Conservation (phyloP, 2,888 invertebrate genomes). For the Slavum lentiscoides region DNA sequence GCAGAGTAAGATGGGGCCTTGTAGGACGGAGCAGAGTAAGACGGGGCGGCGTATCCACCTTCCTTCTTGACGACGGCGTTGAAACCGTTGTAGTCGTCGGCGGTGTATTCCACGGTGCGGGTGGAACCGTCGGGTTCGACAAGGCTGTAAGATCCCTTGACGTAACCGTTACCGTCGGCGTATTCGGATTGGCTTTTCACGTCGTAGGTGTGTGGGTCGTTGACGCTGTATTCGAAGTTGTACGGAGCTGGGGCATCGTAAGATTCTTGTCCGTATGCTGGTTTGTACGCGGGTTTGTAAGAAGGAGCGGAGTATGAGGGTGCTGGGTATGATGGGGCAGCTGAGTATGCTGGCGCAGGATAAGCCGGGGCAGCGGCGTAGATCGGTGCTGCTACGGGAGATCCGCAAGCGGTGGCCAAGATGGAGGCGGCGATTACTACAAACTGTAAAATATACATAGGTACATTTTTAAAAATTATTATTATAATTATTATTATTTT, state of each 20-base stretch:
- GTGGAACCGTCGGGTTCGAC: constrained; percentile 65
- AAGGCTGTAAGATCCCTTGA: constrained; percentile 64
- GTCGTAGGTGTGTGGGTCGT: constrained; percentile 65
- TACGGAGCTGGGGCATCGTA: constrained; percentile 65
- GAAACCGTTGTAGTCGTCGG: constrained; percentile 66
- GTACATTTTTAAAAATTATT: background rate
- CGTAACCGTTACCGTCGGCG: constrained; percentile 63
- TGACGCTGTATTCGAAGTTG: constrained; percentile 64
- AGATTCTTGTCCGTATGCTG: constrained; percentile 57
- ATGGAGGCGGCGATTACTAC: constrained; percentile 43
- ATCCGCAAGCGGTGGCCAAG: constrained; percentile 54
- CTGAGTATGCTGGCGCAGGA: constrained; percentile 55
- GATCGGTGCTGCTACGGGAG: constrained; percentile 42
- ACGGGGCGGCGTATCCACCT: constrained; percentile 54
- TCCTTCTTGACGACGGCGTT: constrained; percentile 62
- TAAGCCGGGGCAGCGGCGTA: constrained; percentile 33
- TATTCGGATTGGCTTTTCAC: constrained; percentile 65
- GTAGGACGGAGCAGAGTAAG: constrained; percentile 49
- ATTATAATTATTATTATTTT: too few species aligned
- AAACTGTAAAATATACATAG: constrained; percentile 14
- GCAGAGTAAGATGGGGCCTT: constrained; percentile 31
- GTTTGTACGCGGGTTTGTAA: constrained; percentile 54
- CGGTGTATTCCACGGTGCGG: constrained; percentile 66
- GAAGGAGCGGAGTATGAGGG: constrained; percentile 53
- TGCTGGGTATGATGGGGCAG: constrained; percentile 40